Conservation (phyloP, 2,888 invertebrate species). For the Brachyptera risi region DNA sequence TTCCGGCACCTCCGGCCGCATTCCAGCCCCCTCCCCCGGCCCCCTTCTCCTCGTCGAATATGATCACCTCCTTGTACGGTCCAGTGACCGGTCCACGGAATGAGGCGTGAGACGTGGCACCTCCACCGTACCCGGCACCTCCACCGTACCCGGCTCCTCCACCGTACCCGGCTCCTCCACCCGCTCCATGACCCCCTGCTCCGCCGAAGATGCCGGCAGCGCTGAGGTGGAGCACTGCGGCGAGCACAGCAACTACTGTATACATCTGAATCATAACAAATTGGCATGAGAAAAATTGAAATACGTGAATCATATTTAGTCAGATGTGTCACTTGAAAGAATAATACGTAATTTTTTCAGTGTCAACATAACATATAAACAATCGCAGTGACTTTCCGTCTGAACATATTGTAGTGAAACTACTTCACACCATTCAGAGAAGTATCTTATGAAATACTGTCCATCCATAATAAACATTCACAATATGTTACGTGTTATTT, state of each 20-base stretch:
- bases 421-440: no score
- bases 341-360: no score
- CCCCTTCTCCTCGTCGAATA: neutral
- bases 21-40: neutral
- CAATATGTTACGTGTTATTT: no score
- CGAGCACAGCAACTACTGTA: neutral
- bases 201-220: neutral
- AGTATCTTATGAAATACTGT: no score
- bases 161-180: neutral
- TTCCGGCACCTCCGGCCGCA: neutral
- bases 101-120: neutral
- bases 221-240: neutral
- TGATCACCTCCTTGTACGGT: neutral
- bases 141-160: neutral
- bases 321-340: no score
- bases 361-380: no score
- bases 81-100: conserved; percentile 2
- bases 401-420: no score
- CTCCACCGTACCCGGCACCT: conserved; percentile 2
- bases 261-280: neutral
- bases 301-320: no score
- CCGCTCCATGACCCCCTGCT: neutral
- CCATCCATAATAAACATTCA: no score
- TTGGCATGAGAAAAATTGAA: no score
- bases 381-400: no score